Conservation (phyloP, 2,797 vertebrate genomes). For the Alectoris magna region DNA sequence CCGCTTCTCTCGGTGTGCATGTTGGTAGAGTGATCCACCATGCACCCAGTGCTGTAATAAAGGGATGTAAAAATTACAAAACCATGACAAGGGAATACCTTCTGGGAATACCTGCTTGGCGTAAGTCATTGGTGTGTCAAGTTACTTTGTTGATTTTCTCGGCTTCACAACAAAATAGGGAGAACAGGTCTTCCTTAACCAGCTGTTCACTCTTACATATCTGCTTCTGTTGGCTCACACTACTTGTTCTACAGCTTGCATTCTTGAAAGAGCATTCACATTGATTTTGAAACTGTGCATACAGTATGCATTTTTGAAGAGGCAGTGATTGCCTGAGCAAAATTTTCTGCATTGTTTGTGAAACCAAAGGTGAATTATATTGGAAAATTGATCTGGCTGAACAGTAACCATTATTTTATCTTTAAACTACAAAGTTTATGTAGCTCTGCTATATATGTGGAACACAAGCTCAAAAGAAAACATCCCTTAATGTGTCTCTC, state of each 20-base stretch:
- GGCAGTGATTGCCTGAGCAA: neutral
- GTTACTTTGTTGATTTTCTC: no score
- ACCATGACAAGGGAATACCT: no score
- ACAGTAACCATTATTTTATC: neutral
- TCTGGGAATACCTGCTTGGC: no score
- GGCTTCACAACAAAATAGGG: neutral
- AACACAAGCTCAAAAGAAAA: neutral
- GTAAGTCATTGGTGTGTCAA: no score
- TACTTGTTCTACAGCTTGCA: neutral
- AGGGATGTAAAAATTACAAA: no score
- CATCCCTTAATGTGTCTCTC: neutral
- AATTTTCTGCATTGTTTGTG: neutral
- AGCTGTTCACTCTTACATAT: neutral
- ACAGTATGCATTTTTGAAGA: neutral
- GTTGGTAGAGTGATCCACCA: no score
- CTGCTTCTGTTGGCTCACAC: neutral
- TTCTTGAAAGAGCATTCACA: neutral
- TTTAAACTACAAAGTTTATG: neutral
- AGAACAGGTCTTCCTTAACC: neutral
- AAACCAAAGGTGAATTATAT: neutral
- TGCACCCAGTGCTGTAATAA: no score
- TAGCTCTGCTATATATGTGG: neutral
- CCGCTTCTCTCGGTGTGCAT: no score
- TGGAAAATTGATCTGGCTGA: constrained; percentile 11
- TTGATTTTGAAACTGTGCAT: neutral